phyloP scores from a whole-genome alignment of 2,888 invertebrate genomes.

The Standfussiana lucernea region DNA sequence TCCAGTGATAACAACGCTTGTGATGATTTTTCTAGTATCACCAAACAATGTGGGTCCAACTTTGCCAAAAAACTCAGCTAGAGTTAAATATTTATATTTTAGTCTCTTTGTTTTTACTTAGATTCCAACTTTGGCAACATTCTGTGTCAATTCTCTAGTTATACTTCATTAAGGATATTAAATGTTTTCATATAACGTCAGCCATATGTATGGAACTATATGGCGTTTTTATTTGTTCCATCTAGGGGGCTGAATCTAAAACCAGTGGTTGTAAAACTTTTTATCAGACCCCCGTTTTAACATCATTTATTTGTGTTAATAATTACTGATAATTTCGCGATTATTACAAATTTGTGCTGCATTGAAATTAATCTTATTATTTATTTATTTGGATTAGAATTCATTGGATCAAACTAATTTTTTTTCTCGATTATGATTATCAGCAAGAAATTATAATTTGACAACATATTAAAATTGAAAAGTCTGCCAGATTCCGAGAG shows the following conservation, averaged over 20 bases:
- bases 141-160: not conserved
- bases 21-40: not conserved
- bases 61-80: not conserved
- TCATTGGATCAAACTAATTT: too few relatives aligned
- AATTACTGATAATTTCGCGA: conserved; percentile 1
- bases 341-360: conserved; percentile 10
- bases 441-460: not conserved
- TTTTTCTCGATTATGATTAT: not conserved
- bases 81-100: not conserved
- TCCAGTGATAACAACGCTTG: not conserved
- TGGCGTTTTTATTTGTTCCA: not conserved
- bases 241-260: not conserved
- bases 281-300: not conserved
- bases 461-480: not conserved
- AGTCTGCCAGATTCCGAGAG: not conserved
- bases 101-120: not conserved
- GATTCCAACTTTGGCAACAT: conserved; percentile 8
- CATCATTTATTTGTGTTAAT: conserved; percentile 40
- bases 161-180: not conserved
- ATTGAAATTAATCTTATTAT: conserved; percentile 30
- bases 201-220: conserved; percentile 8
- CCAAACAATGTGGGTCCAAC: not conserved
- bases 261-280: conserved; percentile 26
- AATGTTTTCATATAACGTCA: not conserved
- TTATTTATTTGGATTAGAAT: not conserved